Percentiles rank a stretch among this genome's conserved stretches.
phyloP scores from a whole-genome alignment of 2,113 vertebrate species.

The Colossoma macropomum region DNA sequence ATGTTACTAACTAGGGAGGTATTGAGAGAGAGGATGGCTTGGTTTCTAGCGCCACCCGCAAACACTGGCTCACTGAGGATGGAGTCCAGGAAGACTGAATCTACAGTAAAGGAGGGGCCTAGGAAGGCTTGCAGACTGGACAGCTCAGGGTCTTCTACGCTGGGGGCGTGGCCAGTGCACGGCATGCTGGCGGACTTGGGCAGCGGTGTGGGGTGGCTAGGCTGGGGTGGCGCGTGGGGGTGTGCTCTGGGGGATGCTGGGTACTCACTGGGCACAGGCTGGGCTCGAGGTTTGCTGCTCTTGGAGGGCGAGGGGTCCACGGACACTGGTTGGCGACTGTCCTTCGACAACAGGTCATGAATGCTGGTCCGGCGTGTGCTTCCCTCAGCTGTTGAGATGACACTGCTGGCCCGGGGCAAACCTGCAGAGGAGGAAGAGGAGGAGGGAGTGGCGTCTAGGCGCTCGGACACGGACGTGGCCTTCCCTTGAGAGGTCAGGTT shows the following conservation, averaged over 20 bases:
- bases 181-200: constrained; percentile 78
- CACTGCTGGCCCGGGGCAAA: constrained; percentile 96
- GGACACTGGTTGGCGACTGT: constrained; percentile 87
- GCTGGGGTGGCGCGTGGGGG: constrained; percentile 59
- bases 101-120: constrained; percentile 79
- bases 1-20: constrained; percentile 94
- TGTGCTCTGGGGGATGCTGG: constrained; percentile 69
- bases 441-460: constrained; percentile 72
- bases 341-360: constrained; percentile 96
- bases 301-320: constrained; percentile 81
- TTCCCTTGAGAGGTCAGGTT: constrained; percentile 78
- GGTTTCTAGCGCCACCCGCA: constrained; percentile 69
- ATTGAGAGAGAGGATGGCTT: constrained; percentile 91
- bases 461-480: constrained; percentile 82
- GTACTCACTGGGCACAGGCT: constrained; percentile 94
- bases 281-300: constrained; percentile 74
- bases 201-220: constrained; percentile 51
- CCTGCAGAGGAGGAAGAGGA: constrained; percentile 72
- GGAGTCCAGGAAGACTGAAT: constrained; percentile 78
- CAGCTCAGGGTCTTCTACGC: constrained; percentile 76
- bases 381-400: constrained; percentile 97
- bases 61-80: constrained; percentile 69
- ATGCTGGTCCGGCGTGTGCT: constrained; percentile 94
- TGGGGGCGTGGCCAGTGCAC: constrained; percentile 58
- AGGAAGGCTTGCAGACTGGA: constrained; percentile 77